A percentile compares a stretch with the other conserved stretches of the same genome.
Conservation (phyloP, 1,140 invertebrate genomes). For the Mizuhopecten yessoensis region DNA sequence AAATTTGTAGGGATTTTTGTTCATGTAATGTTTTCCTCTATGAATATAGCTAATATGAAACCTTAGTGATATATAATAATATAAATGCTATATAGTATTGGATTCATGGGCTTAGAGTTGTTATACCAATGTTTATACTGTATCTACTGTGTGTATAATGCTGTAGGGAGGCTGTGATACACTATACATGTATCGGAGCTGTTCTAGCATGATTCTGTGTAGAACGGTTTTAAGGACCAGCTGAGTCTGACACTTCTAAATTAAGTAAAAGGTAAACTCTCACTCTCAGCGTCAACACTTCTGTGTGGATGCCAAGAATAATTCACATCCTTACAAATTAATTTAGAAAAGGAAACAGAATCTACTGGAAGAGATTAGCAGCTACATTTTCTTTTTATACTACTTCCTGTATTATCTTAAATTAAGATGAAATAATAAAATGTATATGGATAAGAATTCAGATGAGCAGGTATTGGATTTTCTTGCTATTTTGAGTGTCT, state of each 20-base stretch:
- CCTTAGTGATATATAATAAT: too few species aligned
- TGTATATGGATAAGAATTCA: conserved; percentile 27
- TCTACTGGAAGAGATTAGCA: neutral
- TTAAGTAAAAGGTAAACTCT: neutral
- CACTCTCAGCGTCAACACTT: neutral
- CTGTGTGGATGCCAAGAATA: neutral
- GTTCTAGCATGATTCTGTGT: neutral
- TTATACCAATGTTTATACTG: too few species aligned
- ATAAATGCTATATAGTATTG: too few species aligned
- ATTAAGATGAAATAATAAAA: conserved; percentile 40
- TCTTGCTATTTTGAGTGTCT: conserved; percentile 32
- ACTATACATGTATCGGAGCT: neutral
- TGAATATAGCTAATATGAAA: too few species aligned
- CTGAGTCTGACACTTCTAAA: neutral
- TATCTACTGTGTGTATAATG: too few species aligned
- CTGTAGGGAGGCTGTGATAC: too few species aligned
- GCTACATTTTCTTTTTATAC: neutral
- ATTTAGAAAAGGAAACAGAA: conserved; percentile 23
- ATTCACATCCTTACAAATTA: conserved; percentile 1
- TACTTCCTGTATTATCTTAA: conserved; percentile 12
- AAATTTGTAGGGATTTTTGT: too few species aligned
- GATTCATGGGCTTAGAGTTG: too few species aligned
- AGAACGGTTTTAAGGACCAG: neutral
- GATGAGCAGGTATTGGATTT: neutral
- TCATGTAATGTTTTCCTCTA: too few species aligned